phyloP scores from a whole-genome alignment of 2,797 vertebrate species.

The Orestias chungarensis region DNA sequence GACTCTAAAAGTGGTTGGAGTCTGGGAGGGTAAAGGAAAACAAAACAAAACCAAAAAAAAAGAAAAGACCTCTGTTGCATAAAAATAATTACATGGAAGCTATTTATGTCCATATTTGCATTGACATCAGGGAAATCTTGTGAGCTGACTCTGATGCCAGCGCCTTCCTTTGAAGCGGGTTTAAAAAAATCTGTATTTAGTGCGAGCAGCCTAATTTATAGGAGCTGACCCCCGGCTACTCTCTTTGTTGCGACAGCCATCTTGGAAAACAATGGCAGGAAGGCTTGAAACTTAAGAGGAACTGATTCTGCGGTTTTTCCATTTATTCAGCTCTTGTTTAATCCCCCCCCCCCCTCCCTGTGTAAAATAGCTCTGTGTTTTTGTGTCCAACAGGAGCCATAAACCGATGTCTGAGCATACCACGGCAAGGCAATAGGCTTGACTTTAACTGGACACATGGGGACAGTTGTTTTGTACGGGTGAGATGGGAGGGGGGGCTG shows the following conservation, averaged over 20 bases:
- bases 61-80: constrained; percentile 58
- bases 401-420: constrained; percentile 84
- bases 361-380: constrained; percentile 88
- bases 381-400: constrained; percentile 82
- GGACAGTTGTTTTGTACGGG: constrained; percentile 85
- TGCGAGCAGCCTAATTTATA: constrained; percentile 91
- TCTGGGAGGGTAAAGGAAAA: constrained; percentile 59
- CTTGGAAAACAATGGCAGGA: constrained; percentile 86
- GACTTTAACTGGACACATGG: constrained; percentile 85
- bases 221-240: constrained; percentile 88
- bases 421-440: constrained; percentile 81
- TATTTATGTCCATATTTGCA: constrained; percentile 53
- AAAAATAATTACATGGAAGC: constrained; percentile 55
- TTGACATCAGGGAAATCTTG: constrained; percentile 71
- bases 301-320: constrained; percentile 89
- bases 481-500: constrained; percentile 50
- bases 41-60: constrained; percentile 65
- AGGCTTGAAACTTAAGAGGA: constrained; percentile 84
- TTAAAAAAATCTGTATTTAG: constrained; percentile 84
- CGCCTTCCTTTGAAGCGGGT: constrained; percentile 84
- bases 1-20: constrained; percentile 67
- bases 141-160: constrained; percentile 63
- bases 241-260: constrained; percentile 90
- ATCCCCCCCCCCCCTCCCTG: constrained; percentile 81
- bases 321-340: constrained; percentile 76